Evolutionary conservation across 2,113 vertebrate species (phyloP), one percentile per base, ranked within the genome.

Genomic region (Amphiprion ocellaris): DNA sequence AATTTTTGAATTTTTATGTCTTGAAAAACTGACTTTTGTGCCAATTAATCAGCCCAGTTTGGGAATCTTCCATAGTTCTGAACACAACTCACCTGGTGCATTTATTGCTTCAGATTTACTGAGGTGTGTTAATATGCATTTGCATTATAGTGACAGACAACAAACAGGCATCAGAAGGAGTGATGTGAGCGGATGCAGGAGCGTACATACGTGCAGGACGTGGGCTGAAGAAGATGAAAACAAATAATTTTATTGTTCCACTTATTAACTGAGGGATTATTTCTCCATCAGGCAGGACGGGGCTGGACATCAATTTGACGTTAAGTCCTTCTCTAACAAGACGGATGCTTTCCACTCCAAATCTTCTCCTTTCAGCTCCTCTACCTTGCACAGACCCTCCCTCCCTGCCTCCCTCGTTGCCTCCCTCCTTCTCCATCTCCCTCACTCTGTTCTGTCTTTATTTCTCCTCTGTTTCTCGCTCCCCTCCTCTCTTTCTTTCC

Each of bases 261-360:
- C 54, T 82, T 52, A 82, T 90, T 85, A 87, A 79, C 67, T 55
- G 67, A 12, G 46, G 92, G 92, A 92, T 88, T 87, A 92, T 76
- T 87, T 41, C 21, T 0, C 77, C 84, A 86, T 78, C 52, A 72
- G 75, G 33, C 52, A 59, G 77, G 82, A 90, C 88, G 53, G 62
- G 72, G 67, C 87, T 63, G 92, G 90, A 92, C 88, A 77, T 86
- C 67, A 88, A 61, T 77, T 87, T 90, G 89, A 92, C 88, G 87
- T 84, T 92, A 91, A 92, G 87, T 90, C 92, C 70, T 59, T 79
- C 69, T 80, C 60, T 68, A 69, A 90, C 81, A 62, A 83, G 85
- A 83, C 72, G 80, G 87, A 79, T 66, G 79, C 88, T 90, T 66
- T 74, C 66, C 74, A 74, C 79, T 71, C 82, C 86, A 85, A 87